Evolutionary conservation across 2,113 vertebrate species (phyloP).

Genomic region (Neogobius melanostomus): DNA sequence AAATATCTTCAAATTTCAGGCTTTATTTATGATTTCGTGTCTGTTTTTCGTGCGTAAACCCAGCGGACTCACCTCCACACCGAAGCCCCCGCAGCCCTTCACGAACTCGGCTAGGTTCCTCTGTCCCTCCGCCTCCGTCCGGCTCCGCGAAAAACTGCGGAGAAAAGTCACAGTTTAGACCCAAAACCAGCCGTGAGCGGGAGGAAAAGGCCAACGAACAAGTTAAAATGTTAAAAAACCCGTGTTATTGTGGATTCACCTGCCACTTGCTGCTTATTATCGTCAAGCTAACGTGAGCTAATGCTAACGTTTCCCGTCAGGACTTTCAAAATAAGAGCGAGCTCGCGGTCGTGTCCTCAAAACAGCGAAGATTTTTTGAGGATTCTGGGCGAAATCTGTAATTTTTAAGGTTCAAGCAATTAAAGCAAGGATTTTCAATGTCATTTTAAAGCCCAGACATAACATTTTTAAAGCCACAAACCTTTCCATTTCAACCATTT

Average conservation of each 20-base stretch:
- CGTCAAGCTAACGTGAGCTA: conserved; percentile 7
- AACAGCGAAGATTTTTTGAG: no score
- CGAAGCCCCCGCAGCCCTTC: conserved; percentile 84
- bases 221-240: not conserved
- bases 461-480: no score
- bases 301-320: not conserved
- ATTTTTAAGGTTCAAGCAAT: no score
- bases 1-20: no score
- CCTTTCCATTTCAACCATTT: no score
- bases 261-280: conserved; percentile 16
- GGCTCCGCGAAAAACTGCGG: conserved; percentile 85
- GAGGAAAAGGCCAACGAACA: not conserved
- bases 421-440: no score
- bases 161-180: conserved; percentile 8
- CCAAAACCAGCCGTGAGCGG: rapidly evolving
- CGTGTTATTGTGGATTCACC: conserved; percentile 12
- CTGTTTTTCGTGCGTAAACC: no score
- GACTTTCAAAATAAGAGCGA: conserved; percentile 34
- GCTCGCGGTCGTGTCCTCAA: no score
- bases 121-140: conserved; percentile 85
- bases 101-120: conserved; percentile 91
- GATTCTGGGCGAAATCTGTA: no score
- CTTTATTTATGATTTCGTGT: no score
- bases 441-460: no score
- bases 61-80: conserved; percentile 85